Percentiles rank a stretch among this genome's conserved stretches.
phyloP scores from a whole-genome alignment of 1,140 invertebrate genomes.

The Parasteatoda tepidariorum region DNA sequence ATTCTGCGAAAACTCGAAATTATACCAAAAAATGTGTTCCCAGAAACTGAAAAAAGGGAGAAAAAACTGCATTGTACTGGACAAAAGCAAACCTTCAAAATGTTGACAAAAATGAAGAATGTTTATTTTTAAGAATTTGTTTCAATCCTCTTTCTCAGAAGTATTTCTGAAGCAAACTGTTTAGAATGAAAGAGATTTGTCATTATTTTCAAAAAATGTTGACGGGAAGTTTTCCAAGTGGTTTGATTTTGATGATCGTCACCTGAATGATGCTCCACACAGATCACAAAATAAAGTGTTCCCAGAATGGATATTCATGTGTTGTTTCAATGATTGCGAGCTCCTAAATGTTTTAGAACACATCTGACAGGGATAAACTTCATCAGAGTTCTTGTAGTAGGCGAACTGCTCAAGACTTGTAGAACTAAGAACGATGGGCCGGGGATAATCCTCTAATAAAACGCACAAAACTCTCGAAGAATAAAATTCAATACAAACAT shows the following conservation, averaged over 20 bases:
- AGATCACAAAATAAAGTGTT: slow-evolving; percentile 35
- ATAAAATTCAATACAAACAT: no score
- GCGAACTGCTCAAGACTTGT: neutral
- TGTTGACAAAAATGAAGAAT: no score
- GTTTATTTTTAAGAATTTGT: no score
- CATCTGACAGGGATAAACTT: slow-evolving; percentile 25
- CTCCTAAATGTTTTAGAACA: slow-evolving; percentile 41
- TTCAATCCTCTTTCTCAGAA: no score
- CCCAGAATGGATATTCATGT: slow-evolving; percentile 37
- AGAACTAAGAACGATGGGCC: neutral
- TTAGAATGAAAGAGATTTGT: no score
- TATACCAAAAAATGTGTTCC: no score
- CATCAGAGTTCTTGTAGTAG: neutral
- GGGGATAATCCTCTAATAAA: neutral
- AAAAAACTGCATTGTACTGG: no score
- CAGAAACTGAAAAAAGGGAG: no score
- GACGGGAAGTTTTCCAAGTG: slow-evolving; percentile 27
- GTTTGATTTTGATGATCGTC: slow-evolving; percentile 31
- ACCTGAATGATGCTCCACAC: slow-evolving; percentile 44
- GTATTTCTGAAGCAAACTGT: no score
- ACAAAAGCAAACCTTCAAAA: no score
- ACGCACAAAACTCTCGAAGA: neutral
- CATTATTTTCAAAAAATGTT: no score
- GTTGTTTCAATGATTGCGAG: slow-evolving; percentile 37
- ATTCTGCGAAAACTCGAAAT: no score